Percentiles rank a stretch among this genome's conserved stretches.
phyloP scores from a whole-genome alignment of 2,113 vertebrate genomes.

The Vulpes ferrilata region DNA sequence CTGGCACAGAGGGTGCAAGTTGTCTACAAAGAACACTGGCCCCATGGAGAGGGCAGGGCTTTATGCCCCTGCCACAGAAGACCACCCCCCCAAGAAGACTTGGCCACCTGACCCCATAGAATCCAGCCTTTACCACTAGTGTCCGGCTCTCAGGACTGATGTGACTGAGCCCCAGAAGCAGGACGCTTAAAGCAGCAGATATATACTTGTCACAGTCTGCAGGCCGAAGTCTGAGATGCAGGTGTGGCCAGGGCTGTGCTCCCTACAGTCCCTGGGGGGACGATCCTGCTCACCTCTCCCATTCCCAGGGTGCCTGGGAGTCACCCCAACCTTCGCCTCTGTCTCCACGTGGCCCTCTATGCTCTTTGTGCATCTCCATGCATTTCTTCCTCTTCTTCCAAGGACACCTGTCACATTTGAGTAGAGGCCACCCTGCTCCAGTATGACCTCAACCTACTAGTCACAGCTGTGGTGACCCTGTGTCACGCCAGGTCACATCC shows the following conservation, averaged over 20 bases:
- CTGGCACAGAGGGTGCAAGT: fast-evolving
- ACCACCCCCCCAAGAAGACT: too few relatives aligned
- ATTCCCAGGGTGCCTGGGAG: background rate
- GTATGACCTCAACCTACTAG: too few relatives aligned
- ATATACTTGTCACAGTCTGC: too few relatives aligned
- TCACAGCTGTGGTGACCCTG: background rate
- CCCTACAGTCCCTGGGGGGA: background rate
- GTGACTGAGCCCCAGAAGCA: background rate
- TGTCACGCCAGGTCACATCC: background rate
- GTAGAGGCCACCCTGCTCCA: background rate
- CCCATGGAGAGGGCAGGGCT: background rate
- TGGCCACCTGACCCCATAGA: background rate
- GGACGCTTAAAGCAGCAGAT: background rate
- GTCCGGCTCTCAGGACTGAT: background rate
- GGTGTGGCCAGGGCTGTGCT: background rate
- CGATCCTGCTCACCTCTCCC: background rate
- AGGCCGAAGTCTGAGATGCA: background rate
- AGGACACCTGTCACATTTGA: background rate
- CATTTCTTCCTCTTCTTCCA: background rate
- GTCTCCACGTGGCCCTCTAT: background rate
- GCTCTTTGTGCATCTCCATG: background rate
- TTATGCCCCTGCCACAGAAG: background rate
- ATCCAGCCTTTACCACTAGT: background rate
- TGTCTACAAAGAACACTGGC: background rate
- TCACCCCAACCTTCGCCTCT: fast-evolving